Percentiles rank a stretch among this genome's conserved stretches.
Conservation (phyloP, 2,113 vertebrate species). For the Arvicanthis niloticus region DNA sequence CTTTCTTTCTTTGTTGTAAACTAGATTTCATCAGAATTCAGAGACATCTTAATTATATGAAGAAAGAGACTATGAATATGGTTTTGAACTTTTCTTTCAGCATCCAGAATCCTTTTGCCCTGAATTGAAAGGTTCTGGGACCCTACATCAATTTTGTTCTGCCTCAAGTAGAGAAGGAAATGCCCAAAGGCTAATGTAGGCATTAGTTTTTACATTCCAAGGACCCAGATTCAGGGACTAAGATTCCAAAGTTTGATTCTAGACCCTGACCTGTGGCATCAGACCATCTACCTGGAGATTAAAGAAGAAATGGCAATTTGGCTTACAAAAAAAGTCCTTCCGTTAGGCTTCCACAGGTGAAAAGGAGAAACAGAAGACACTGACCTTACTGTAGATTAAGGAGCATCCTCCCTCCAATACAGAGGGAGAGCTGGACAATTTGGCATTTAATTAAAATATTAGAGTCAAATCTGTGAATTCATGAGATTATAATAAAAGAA, state of each 20-base stretch:
- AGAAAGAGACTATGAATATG: not conserved
- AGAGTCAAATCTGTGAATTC: not conserved
- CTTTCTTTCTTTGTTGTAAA: not conserved
- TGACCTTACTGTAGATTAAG: not conserved
- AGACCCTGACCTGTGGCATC: not conserved
- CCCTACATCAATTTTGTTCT: not conserved
- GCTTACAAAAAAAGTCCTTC: not conserved
- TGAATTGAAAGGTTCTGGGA: not conserved
- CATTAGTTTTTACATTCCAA: not conserved
- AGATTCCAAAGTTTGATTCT: not conserved
- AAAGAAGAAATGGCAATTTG: not conserved
- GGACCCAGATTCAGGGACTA: not conserved
- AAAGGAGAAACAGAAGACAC: not conserved
- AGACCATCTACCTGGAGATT: not conserved
- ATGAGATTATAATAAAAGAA: not conserved
- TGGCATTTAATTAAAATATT: not conserved
- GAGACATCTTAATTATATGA: slow-evolving; percentile 7
- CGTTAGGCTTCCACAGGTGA: not conserved
- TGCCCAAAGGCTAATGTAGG: not conserved
- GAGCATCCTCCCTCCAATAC: not conserved
- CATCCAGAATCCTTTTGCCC: not conserved
- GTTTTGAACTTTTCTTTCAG: not conserved
- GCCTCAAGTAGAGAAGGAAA: slow-evolving; percentile 10
- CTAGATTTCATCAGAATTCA: slow-evolving; percentile 1
- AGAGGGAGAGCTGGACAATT: not conserved